Conservation (phyloP, 2,888 invertebrate species). For the Dyspetes luteomarginatus region DNA sequence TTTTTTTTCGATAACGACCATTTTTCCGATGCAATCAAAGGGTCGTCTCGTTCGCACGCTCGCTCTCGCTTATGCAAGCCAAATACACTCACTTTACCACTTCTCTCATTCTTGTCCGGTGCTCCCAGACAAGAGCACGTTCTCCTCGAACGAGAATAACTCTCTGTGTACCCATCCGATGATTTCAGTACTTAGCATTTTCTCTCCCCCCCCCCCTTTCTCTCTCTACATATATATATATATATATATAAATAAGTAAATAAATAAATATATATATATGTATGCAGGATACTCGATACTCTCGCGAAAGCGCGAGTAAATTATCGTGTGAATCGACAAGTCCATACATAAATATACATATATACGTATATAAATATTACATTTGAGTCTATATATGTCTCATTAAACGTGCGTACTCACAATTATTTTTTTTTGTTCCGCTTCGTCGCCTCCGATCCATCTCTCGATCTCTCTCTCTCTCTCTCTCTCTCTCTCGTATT, state of each 20-base stretch:
- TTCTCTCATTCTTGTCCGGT: slow-evolving; percentile 57
- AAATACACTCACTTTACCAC: slow-evolving; percentile 34
- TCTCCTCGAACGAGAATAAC: slow-evolving; percentile 35
- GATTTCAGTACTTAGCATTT: slow-evolving; percentile 23
- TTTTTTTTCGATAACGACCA: slow-evolving; percentile 32
- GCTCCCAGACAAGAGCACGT: slow-evolving; percentile 32
- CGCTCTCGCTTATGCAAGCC: slow-evolving; percentile 72
- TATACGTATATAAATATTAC: background rate
- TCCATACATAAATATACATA: background rate
- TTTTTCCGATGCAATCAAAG: slow-evolving; percentile 66
- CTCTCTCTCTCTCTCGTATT: slow-evolving; percentile 17
- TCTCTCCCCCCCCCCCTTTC: background rate
- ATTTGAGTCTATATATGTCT: slow-evolving; percentile 4
- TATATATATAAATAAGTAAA: background rate
- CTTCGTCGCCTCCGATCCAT: background rate
- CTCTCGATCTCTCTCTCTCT: slow-evolving; percentile 10
- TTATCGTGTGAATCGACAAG: slow-evolving; percentile 50
- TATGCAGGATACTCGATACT: slow-evolving; percentile 36
- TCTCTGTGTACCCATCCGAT: slow-evolving; percentile 42
- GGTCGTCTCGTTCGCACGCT: slow-evolving; percentile 80
- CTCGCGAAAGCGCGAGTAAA: slow-evolving; percentile 29
- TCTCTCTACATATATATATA: too few relatives aligned
- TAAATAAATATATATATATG: slow-evolving; percentile 1
- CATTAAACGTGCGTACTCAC: slow-evolving; percentile 17
- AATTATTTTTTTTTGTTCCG: slow-evolving; percentile 8